Evolutionary conservation across 1,140 invertebrate species (phyloP).

Genomic region (Zaprionus taronus): DNA sequence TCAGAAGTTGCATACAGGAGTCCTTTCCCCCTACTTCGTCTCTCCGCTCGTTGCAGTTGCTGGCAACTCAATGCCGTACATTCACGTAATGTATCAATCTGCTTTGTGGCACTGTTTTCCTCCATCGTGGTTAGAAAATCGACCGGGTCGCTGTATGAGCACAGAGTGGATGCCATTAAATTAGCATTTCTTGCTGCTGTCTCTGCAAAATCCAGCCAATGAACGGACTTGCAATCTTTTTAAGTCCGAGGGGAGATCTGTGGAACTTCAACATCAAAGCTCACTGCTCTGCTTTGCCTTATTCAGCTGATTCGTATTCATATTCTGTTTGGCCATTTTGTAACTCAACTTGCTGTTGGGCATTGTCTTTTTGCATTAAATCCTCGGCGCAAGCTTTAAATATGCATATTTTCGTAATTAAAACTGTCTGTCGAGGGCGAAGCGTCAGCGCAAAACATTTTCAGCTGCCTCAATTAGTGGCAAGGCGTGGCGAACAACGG

Average conservation of each 20-base stretch:
- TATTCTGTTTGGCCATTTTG: slow-evolving; percentile 38
- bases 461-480: slow-evolving; percentile 77
- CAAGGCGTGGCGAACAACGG: slow-evolving; percentile 63
- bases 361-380: slow-evolving; percentile 54
- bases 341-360: slow-evolving; percentile 43
- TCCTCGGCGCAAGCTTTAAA: slow-evolving; percentile 62
- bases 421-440: slow-evolving; percentile 51
- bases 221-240: neutral
- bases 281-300: neutral
- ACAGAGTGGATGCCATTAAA: slow-evolving; percentile 31
- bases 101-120: slow-evolving; percentile 65
- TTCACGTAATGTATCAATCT: slow-evolving; percentile 77
- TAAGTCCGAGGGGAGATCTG: neutral
- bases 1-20: slow-evolving; percentile 42
- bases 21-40: neutral
- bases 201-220: neutral
- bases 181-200: slow-evolving; percentile 25
- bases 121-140: neutral
- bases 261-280: neutral
- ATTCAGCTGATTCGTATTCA: slow-evolving; percentile 19
- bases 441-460: slow-evolving; percentile 71
- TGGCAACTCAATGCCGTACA: slow-evolving; percentile 44
- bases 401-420: slow-evolving; percentile 81
- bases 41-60: slow-evolving; percentile 6
- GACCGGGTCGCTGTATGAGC: slow-evolving; percentile 22